These are phyloP conservation scores for Galerucella calmariensis DNA, from an alignment of 2,888 invertebrate genomes.

Conservation along the genomic window DNA sequence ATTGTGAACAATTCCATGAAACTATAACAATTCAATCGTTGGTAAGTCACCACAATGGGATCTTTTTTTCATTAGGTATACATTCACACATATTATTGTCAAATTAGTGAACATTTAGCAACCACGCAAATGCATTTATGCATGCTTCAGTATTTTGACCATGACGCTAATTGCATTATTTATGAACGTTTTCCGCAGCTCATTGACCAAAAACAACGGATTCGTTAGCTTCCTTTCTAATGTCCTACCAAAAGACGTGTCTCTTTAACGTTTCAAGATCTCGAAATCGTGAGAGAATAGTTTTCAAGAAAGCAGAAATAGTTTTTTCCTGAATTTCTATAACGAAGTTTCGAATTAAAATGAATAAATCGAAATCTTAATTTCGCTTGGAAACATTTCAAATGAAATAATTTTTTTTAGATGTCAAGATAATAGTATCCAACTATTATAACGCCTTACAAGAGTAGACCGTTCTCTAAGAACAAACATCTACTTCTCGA, in stretches of 20 bases:
- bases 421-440: too few species aligned
- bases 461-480: too few species aligned
- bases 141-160: constrained; percentile 29
- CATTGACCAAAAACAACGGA: constrained; percentile 26
- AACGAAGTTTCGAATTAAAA: too few species aligned
- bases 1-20: constrained; percentile 52
- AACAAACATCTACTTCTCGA: too few species aligned
- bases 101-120: constrained; percentile 36
- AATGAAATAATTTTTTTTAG: too few species aligned
- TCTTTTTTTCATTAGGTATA: constrained; percentile 35
- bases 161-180: constrained; percentile 29
- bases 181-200: constrained; percentile 27
- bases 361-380: too few species aligned
- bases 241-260: not conserved
- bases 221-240: constrained; percentile 2
- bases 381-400: too few species aligned
- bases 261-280: not conserved
- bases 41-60: constrained; percentile 40
- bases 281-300: not conserved
- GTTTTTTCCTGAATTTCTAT: too few species aligned
- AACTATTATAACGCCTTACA: too few species aligned
- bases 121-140: constrained; percentile 33
- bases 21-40: constrained; percentile 44
- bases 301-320: too few species aligned
- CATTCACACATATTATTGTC: constrained; percentile 37